These are phyloP conservation scores for Darevskia nairensis DNA, from an alignment of 2,797 vertebrate genomes.

Conservation along the genomic window DNA sequence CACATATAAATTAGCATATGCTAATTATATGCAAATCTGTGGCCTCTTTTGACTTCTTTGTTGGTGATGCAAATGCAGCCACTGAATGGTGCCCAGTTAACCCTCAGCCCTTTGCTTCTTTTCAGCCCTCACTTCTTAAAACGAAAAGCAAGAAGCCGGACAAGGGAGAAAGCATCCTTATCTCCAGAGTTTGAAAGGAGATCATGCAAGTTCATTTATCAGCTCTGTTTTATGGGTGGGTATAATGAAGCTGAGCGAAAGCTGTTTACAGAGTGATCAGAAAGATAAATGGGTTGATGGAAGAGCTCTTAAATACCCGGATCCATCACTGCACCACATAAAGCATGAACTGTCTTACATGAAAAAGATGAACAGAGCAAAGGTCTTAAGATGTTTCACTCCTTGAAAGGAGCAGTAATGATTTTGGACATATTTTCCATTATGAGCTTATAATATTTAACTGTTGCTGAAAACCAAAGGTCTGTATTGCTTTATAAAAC, in stretches of 20 bases:
- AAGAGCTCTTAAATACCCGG: slow-evolving; percentile 29
- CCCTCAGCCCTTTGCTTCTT: not conserved
- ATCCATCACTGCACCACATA: slow-evolving; percentile 23
- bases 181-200: slow-evolving; percentile 25
- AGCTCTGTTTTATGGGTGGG: slow-evolving; percentile 23
- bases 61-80: not conserved
- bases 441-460: slow-evolving; percentile 18
- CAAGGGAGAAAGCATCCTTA: not conserved
- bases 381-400: slow-evolving; percentile 26
- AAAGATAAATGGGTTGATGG: slow-evolving; percentile 32
- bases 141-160: not conserved
- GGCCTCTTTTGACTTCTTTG: not conserved
- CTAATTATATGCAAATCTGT: not conserved
- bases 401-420: not conserved
- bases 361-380: slow-evolving; percentile 20
- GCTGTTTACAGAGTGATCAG: slow-evolving; percentile 24
- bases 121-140: not conserved
- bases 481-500: slow-evolving; percentile 6
- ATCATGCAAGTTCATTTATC: slow-evolving; percentile 26
- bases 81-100: not conserved
- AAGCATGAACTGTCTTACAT: slow-evolving; percentile 19
- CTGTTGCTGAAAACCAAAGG: slow-evolving; percentile 8
- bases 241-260: slow-evolving; percentile 26
- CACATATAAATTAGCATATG: not conserved
- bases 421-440: slow-evolving; percentile 22